phyloP scores from a whole-genome alignment of 2,797 vertebrate species.

The Clamator glandarius region DNA sequence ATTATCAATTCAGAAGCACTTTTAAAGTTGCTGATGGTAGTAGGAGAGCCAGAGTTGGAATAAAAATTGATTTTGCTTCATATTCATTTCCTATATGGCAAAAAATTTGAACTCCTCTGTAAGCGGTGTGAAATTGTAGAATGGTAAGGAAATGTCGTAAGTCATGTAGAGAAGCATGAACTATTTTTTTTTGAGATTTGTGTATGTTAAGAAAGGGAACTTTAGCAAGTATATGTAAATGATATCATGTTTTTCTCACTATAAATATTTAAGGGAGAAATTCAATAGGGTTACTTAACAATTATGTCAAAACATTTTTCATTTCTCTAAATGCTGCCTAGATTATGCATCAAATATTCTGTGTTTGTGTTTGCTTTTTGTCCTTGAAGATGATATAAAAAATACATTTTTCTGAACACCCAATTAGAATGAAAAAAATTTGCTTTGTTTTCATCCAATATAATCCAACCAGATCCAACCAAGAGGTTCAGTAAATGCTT shows the following conservation, averaged over 20 bases:
- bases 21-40: neutral
- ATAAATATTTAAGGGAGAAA: neutral
- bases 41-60: neutral
- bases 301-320: neutral
- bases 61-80: conserved; percentile 2
- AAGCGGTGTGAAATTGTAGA: neutral
- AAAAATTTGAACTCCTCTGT: neutral
- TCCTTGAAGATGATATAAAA: neutral
- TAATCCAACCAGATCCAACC: neutral
- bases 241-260: neutral
- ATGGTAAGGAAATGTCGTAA: neutral
- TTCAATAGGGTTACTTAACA: neutral
- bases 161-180: neutral
- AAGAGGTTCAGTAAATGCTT: neutral
- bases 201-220: neutral
- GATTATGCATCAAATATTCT: neutral
- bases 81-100: neutral
- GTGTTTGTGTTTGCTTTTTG: neutral
- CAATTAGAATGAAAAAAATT: neutral
- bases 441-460: neutral
- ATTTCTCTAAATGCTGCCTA: neutral
- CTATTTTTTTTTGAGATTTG: neutral
- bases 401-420: neutral
- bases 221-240: neutral
- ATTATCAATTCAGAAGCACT: neutral